Percentiles rank a stretch among this genome's conserved stretches.
These are phyloP conservation scores for Tethya wilhelma DNA, from an alignment of 37 sponge, comb jelly and placozoan species.

Conservation along the genomic window DNA sequence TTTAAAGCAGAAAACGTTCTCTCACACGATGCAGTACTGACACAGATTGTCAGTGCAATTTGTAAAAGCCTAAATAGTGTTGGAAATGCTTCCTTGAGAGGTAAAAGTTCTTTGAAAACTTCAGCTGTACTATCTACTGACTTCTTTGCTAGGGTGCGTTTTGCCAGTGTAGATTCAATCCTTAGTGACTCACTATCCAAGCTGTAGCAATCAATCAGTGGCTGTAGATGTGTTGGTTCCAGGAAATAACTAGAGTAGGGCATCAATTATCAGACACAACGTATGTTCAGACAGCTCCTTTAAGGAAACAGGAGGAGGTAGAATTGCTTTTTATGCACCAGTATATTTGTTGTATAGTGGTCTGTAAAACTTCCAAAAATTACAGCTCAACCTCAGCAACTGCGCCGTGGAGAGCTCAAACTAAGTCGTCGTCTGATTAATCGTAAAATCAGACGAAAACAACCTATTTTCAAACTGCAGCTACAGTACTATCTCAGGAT, in stretches of 20 bases:
- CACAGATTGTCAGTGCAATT: not conserved
- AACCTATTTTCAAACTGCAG: too few relatives aligned
- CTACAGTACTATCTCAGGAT: too few relatives aligned
- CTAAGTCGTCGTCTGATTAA: too few relatives aligned
- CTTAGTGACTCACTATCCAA: not conserved
- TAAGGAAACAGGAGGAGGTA: too few relatives aligned
- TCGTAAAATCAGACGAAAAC: too few relatives aligned
- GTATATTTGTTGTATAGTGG: too few relatives aligned
- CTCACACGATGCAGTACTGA: not conserved
- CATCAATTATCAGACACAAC: too few relatives aligned
- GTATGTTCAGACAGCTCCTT: too few relatives aligned
- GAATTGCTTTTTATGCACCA: too few relatives aligned
- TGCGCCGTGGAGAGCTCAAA: too few relatives aligned
- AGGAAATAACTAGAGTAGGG: not conserved
- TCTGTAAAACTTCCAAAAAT: too few relatives aligned
- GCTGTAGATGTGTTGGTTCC: not conserved
- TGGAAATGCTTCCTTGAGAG: constrained; percentile 1
- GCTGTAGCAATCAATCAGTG: not conserved
- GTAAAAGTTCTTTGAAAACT: not conserved
- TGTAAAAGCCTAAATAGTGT: not conserved
- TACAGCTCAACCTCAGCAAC: too few relatives aligned
- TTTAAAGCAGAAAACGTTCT: not conserved
- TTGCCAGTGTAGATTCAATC: not conserved
- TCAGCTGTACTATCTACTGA: not conserved
- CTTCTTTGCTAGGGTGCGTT: not conserved